Conservation (phyloP, 2,113 vertebrate species). For the Candoia aspera region DNA sequence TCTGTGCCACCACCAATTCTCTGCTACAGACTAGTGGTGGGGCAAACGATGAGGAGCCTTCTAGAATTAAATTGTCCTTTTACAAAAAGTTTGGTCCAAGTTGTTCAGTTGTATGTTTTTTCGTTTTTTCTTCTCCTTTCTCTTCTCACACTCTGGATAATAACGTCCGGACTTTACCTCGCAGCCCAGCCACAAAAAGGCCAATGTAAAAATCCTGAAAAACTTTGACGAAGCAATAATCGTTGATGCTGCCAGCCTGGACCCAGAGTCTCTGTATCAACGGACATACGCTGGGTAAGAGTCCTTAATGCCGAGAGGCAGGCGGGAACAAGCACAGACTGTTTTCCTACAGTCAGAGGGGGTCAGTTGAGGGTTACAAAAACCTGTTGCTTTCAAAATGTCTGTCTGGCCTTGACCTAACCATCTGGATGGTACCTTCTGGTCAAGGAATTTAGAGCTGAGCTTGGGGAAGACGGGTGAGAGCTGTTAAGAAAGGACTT, state of each 20-base stretch:
- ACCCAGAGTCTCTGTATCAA: constrained; percentile 95
- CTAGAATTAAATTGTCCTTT: background rate
- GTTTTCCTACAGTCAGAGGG: background rate
- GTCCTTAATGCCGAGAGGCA: background rate
- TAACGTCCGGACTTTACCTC: constrained; percentile 68
- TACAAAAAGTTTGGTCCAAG: background rate
- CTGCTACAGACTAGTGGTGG: no score
- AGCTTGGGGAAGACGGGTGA: background rate
- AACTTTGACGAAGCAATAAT: constrained; percentile 99
- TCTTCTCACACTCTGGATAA: accelerated
- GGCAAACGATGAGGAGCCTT: no score
- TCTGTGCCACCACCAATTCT: no score
- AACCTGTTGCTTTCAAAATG: background rate
- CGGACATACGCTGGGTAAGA: constrained; percentile 95
- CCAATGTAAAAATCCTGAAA: constrained; percentile 96
- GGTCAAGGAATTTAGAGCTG: background rate
- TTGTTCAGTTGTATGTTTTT: background rate
- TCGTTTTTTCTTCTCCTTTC: no score
- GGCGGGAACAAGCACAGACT: accelerated
- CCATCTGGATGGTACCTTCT: background rate
- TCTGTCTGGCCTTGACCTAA: background rate
- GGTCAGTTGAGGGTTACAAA: background rate
- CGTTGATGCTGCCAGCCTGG: constrained; percentile 93
- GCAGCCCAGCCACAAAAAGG: constrained; percentile 83
- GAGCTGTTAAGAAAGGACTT: background rate